Evolutionary conservation across 2,888 invertebrate species (phyloP).

Genomic region (Mantis religiosa): DNA sequence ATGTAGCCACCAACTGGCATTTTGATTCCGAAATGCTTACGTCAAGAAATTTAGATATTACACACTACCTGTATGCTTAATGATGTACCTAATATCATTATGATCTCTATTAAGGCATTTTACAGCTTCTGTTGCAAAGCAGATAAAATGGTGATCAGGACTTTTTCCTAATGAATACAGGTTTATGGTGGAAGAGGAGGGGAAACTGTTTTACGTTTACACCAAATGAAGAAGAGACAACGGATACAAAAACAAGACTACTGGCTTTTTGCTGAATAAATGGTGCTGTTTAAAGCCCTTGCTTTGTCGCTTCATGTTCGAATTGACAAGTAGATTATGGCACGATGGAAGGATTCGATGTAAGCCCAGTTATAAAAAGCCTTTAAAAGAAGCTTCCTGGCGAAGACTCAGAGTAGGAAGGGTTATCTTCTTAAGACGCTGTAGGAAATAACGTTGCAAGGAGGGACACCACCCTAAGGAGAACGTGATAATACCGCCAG

Average conservation of each 20-base stretch:
- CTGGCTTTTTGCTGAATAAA: neutral
- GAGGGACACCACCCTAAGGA: neutral
- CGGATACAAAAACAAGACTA: neutral
- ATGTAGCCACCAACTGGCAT: no score
- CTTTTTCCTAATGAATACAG: neutral
- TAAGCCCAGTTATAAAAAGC: slow-evolving; percentile 19
- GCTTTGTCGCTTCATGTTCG: slow-evolving; percentile 5
- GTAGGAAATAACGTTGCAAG: neutral
- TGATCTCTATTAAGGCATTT: no score
- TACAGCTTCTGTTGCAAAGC: neutral
- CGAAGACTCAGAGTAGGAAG: neutral
- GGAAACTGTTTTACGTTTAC: neutral
- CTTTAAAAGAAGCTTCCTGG: slow-evolving; percentile 22
- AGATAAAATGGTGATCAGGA: neutral
- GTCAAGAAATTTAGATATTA: no score
- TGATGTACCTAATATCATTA: no score
- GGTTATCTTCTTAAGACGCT: slow-evolving; percentile 13
- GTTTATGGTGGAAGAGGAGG: neutral
- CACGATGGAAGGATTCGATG: neutral
- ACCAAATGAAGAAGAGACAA: neutral
- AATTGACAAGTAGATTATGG: slow-evolving; percentile 30
- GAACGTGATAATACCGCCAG: slow-evolving; percentile 19
- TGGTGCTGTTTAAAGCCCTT: neutral
- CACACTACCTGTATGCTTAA: no score
- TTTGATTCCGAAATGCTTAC: no score